Percentiles rank a stretch among this genome's conserved stretches.
Conservation (phyloP, 2,113 vertebrate genomes). For the Electrona antarctica region DNA sequence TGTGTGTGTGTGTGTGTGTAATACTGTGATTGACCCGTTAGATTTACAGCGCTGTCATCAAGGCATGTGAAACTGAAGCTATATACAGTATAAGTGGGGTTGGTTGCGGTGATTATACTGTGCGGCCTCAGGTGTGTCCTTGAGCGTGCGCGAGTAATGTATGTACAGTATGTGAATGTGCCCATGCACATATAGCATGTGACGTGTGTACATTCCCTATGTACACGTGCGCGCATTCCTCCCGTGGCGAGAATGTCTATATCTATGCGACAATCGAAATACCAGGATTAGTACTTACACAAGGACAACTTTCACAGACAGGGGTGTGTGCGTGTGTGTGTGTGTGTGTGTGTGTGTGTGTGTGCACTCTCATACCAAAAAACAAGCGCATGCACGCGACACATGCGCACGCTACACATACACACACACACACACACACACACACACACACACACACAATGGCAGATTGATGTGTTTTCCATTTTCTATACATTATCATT, state of each 20-base stretch:
- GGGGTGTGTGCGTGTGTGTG: background rate
- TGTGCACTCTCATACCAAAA: background rate
- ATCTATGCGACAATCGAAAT: background rate
- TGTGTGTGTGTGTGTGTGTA: background rate
- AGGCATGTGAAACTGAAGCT: conserved; percentile 13
- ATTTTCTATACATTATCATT: conserved; percentile 49
- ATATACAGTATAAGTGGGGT: background rate
- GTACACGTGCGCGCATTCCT: background rate
- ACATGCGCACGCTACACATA: background rate
- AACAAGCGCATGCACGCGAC: no score
- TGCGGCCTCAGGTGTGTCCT: conserved; percentile 11
- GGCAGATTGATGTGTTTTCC: conserved; percentile 20
- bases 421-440: conserved; percentile 32
- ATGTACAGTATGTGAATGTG: background rate
- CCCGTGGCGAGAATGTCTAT: background rate
- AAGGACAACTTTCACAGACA: background rate
- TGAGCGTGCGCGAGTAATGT: background rate
- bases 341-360: background rate
- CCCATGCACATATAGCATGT: background rate
- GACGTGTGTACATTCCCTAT: no score
- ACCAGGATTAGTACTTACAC: background rate
- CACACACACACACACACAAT: conserved; percentile 25
- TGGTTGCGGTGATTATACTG: background rate
- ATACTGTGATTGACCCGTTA: conserved; percentile 13
- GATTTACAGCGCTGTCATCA: conserved; percentile 30